Conservation (phyloP, 2,113 vertebrate species). For the Oreochromis niloticus region DNA sequence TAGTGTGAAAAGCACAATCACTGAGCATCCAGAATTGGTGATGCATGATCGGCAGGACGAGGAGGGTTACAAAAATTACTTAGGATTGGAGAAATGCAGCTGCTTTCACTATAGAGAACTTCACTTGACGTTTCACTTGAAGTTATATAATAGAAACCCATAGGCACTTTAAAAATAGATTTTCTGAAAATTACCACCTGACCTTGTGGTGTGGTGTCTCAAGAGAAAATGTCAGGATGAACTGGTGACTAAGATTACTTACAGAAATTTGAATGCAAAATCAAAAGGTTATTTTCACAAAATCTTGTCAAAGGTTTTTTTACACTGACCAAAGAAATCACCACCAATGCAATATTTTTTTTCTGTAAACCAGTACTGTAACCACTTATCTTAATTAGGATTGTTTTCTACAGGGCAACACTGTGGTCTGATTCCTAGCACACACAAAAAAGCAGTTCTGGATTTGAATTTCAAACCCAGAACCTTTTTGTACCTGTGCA, state of each 20-base stretch:
- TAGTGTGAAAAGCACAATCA: neutral
- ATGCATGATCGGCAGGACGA: neutral
- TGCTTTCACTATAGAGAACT: neutral
- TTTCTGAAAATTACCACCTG: neutral
- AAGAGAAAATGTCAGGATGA: neutral
- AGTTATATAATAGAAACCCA: neutral
- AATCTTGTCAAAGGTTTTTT: neutral
- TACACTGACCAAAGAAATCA: neutral
- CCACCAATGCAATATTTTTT: neutral
- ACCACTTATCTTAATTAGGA: neutral
- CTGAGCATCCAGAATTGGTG: neutral
- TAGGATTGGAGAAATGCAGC: neutral
- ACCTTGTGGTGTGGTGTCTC: neutral
- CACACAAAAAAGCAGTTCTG: neutral
- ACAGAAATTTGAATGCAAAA: neutral
- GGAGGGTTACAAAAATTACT: neutral
- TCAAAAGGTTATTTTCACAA: neutral
- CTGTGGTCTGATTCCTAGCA: neutral
- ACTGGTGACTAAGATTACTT: neutral
- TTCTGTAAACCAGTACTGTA: neutral
- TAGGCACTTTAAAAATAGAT: neutral
- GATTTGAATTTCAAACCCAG: neutral
- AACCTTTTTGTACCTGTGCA: neutral
- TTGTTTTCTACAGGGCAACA: neutral
- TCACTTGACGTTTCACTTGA: neutral